phyloP scores from a whole-genome alignment of 1,140 invertebrate species.

The Caenorhabditis inopinata region DNA sequence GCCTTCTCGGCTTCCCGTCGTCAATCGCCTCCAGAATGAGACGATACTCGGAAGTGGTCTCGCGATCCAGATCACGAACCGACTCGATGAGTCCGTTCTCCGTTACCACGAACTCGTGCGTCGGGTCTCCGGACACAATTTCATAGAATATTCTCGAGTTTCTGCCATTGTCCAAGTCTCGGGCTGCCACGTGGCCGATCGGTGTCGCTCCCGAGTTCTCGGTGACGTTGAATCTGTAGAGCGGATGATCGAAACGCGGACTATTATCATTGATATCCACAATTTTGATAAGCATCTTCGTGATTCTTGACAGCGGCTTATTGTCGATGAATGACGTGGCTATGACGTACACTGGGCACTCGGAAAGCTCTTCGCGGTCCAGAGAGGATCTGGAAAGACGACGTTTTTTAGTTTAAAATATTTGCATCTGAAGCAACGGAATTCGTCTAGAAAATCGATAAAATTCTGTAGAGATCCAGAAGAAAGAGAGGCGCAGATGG shows the following conservation, averaged over 20 bases:
- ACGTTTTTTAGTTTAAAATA: no score
- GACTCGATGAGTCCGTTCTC: neutral
- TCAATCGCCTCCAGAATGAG: conserved; percentile 89
- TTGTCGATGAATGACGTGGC: neutral
- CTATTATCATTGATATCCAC: neutral
- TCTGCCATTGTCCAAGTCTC: neutral
- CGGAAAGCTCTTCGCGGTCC: neutral
- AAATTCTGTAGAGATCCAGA: no score
- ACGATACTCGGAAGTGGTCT: conserved; percentile 78
- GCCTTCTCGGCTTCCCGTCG: conserved; percentile 77
- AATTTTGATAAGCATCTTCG: neutral
- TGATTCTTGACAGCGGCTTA: neutral
- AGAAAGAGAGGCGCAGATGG: no score
- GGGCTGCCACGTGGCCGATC: neutral
- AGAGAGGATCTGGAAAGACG: neutral
- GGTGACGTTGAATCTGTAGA: neutral
- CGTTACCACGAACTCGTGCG: neutral
- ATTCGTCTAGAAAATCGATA: no score
- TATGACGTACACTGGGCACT: neutral
- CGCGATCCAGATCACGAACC: conserved; percentile 78
- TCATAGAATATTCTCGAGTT: neutral
- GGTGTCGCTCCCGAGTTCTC: neutral
- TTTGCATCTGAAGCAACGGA: no score
- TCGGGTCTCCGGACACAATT: neutral
- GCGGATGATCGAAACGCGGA: neutral